phyloP scores from a whole-genome alignment of 35 echinoderm and acorn worm genomes.

The Anneissia japonica region DNA sequence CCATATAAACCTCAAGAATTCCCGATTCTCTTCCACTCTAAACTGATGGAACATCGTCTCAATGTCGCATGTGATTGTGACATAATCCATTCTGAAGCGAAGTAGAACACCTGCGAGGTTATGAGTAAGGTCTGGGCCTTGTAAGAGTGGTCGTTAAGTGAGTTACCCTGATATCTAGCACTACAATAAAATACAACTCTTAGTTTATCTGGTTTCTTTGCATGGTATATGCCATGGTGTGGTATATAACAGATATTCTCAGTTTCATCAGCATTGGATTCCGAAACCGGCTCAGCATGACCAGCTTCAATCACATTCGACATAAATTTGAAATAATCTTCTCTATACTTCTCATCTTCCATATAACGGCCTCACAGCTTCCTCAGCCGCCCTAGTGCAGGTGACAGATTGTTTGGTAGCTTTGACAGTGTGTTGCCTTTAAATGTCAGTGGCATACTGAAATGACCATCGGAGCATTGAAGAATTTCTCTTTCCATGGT shows the following conservation, averaged over 20 bases:
- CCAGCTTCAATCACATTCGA: background rate
- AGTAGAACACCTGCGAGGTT: background rate
- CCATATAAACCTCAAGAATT: background rate
- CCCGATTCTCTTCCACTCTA: background rate
- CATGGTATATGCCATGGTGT: background rate
- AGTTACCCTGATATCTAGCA: background rate
- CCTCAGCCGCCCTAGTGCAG: background rate
- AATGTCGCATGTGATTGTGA: background rate
- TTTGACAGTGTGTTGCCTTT: background rate
- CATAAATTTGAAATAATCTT: background rate
- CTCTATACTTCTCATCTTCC: background rate
- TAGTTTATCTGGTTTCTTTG: background rate
- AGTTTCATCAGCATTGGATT: no score
- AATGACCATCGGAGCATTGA: constrained; percentile 22
- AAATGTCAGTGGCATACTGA: constrained; percentile 72
- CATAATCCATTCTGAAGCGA: background rate
- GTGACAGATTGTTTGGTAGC: background rate
- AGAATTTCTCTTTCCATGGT: constrained; percentile 55
- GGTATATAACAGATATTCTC: background rate
- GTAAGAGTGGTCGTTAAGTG: background rate
- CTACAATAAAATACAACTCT: background rate
- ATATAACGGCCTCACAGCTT: background rate
- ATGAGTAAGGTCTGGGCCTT: background rate
- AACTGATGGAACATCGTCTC: background rate
- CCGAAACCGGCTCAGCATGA: no score